Evolutionary conservation across 2,888 invertebrate genomes (phyloP), one percentile per base, ranked within the genome.

Genomic region (Pheosia gnoma): DNA sequence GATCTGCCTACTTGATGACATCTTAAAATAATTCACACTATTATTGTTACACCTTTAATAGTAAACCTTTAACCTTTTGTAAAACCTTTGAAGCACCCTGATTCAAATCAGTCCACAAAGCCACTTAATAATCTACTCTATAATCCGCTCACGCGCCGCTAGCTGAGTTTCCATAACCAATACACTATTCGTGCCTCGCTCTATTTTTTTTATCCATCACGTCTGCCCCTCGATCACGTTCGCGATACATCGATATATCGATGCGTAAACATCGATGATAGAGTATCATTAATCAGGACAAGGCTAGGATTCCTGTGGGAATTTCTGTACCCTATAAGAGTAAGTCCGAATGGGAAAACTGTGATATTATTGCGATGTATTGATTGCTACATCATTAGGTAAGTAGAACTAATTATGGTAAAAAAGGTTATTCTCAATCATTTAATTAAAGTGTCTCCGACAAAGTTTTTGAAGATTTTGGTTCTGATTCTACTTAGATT

Each of bases 211-310:
- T 49, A 10, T 54, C 39, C 56, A 25, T 39, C 56, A 13, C 54
- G 54, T 59, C 49, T 54, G 39, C 45, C 54, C 13, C 61, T 53
- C 49, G 61, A 54, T 47, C 61, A 61, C 61, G 61, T 54, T 57
- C 52, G 11, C 3, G 56, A 39, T 38, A 10, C 13, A 13, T 10
- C 56, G 41, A 56, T 41, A n/a, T n/a, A 47, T 47, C 52, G 36
- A 36, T 25, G 36, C n/a, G 52, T 52, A 37, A 52, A 52, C 52
- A 52, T 25, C 52, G 52, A 52, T 47, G 47, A 47, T n/a, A 47
- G 47, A 6, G 47, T 47, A 47, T 47, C n/a, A 47, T 47, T 47
- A 9, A 47, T 45, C 9, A 3, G 25, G 25, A 25, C 25, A 41
- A 8, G 5, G 9, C 10, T 45, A 45, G 7, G 0, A 45, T 47